Evolutionary conservation across 2,113 vertebrate genomes (phyloP).

Genomic region (Xenopus laevis): DNA sequence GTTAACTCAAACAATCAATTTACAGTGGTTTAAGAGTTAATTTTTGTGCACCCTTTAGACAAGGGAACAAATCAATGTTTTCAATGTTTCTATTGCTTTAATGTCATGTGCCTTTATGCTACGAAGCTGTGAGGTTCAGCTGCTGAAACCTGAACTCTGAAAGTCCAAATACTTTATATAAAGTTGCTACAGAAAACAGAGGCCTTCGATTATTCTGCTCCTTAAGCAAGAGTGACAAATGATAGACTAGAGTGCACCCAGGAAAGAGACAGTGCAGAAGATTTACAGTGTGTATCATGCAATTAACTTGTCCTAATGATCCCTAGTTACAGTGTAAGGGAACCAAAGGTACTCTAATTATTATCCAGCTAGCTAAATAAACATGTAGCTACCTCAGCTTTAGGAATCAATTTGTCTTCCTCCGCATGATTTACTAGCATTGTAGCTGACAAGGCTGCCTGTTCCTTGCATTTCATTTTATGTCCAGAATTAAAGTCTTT

Average conservation of each 20-base stretch:
- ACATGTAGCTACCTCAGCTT: slow-evolving; percentile 53
- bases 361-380: slow-evolving; percentile 48
- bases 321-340: slow-evolving; percentile 50
- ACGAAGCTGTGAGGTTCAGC: no score
- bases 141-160: no score
- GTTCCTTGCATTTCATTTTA: slow-evolving; percentile 55
- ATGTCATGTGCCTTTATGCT: no score
- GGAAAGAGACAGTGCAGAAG: slow-evolving; percentile 6
- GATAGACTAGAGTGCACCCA: slow-evolving; percentile 12
- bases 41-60: no score
- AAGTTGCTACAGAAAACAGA: background rate
- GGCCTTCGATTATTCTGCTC: background rate
- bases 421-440: slow-evolving; percentile 58
- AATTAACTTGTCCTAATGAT: slow-evolving; percentile 48
- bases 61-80: no score
- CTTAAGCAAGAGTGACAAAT: slow-evolving; percentile 18
- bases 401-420: slow-evolving; percentile 59
- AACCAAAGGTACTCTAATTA: slow-evolving; percentile 46
- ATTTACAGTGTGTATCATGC: slow-evolving; percentile 38
- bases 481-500: slow-evolving; percentile 59
- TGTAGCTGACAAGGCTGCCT: slow-evolving; percentile 54
- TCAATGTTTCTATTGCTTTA: no score
- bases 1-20: no score
- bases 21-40: no score
- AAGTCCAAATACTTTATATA: no score